phyloP scores from a whole-genome alignment of 1,140 invertebrate species.

The Conopomorpha cramerella region DNA sequence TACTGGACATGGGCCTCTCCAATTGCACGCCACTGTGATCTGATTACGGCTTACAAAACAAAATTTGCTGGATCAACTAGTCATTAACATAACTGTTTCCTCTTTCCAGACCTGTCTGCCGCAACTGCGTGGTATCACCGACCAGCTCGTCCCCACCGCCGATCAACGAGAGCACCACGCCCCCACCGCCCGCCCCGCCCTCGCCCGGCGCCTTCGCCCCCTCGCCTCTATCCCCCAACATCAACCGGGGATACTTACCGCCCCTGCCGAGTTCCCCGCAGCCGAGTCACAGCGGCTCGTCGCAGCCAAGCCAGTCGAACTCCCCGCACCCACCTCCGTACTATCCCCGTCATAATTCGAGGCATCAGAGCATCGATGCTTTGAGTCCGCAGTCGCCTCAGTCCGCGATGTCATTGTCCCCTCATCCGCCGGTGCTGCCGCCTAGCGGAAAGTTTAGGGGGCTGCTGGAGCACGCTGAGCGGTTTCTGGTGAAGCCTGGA shows the following conservation, averaged over 20 bases:
- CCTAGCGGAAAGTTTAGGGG: conserved; percentile 52
- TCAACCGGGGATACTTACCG: too few relatives aligned
- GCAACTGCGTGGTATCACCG: conserved; percentile 57
- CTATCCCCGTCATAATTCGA: too few relatives aligned
- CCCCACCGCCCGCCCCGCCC: conserved; percentile 14
- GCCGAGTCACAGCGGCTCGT: conserved; percentile 20
- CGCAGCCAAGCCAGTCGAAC: conserved; percentile 38
- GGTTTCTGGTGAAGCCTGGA: conserved; percentile 56
- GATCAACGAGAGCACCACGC: conserved; percentile 29
- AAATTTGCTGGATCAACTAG: too few relatives aligned
- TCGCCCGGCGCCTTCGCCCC: conserved; percentile 28
- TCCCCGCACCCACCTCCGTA: conserved; percentile 37
- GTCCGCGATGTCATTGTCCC: conserved; percentile 42
- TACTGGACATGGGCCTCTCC: too few relatives aligned
- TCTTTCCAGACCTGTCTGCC: conserved; percentile 64
- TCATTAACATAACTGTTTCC: conserved; percentile 9
- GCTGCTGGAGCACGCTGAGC: conserved; percentile 49
- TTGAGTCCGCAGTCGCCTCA: conserved; percentile 39
- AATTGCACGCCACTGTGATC: too few relatives aligned
- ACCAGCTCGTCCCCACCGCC: conserved; percentile 41
- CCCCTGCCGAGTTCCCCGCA: too few relatives aligned
- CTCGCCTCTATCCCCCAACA: too few relatives aligned
- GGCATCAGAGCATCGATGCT: too few relatives aligned
- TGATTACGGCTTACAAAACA: too few relatives aligned
- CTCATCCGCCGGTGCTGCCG: conserved; percentile 35